Base-by-base conservation (phyloP, 2,888 invertebrate genomes). In the Caenorhabditis sp. region DNA sequence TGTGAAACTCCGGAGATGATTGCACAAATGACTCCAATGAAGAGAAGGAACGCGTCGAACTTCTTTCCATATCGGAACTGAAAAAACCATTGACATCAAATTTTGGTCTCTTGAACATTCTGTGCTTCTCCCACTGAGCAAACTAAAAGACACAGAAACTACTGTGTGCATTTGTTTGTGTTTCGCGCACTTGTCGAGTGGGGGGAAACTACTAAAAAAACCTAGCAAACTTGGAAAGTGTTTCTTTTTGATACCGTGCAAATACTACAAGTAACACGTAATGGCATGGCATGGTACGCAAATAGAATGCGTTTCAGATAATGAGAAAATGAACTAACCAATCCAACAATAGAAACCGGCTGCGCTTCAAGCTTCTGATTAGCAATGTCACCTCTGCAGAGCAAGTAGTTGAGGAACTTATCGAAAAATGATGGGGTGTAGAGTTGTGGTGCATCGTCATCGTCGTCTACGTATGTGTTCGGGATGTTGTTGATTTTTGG, bases 21-120 rank as follows among this genome's bases (percentile, higher is more conserved):
- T 1, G 88, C 85, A 58, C 85, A 87, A 6, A 87, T 40, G 24
- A 83, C 44, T 6, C 89, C 89, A 24, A 87, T 64, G 35, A 87
- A 56, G 18, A 89, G 68, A 18, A 87, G 69, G 15, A 87, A 37
- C n/a, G 55, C 65, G 55, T 89, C 89, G 51, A 77, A 83, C 22
- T 55, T 62, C 18, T 85, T 85, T 28, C 77, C 85, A 64, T 84
- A 89, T 24, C 88, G 87, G 72, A 89, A 86, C 89, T 89, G 79
- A 68, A 88, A 82, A 50, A 37, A 20, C 13, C 26, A 65, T 2
- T 64, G 60, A 51, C 44, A 60, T 60, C 40, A 53, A 69, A 18
- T 47, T 15, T 55, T 58, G 24, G 40, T 24, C 32, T 32, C 32
- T 32, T 32, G 32, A 32, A 40, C 18, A 47, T 40, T 56, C 50